Conservation (phyloP, 2,113 vertebrate species). For the Coryphaenoides rupestris region DNA sequence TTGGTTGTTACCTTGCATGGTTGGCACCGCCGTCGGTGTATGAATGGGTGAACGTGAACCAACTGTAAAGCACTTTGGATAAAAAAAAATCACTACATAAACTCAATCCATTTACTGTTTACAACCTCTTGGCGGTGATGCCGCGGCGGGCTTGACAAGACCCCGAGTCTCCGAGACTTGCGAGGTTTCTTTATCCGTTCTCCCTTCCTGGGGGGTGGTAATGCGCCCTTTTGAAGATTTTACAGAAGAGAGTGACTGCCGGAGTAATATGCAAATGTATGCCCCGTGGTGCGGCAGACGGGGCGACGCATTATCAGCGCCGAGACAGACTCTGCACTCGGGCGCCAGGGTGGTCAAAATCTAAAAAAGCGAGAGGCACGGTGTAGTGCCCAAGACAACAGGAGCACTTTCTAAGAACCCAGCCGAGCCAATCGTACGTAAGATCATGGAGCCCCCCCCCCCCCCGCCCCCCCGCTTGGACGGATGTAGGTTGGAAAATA, state of each 20-base stretch:
- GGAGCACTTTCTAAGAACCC: constrained; percentile 45
- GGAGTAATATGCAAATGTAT: constrained; percentile 72
- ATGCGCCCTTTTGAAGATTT: constrained; percentile 70
- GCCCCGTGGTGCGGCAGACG: constrained; percentile 58
- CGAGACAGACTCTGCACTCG: constrained; percentile 58
- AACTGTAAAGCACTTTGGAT: too few species aligned
- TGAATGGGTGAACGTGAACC: too few species aligned
- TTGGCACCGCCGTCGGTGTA: too few species aligned
- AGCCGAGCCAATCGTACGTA: constrained; percentile 35
- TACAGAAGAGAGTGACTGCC: constrained; percentile 39
- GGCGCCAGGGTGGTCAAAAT: constrained; percentile 57
- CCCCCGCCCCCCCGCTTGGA: constrained; percentile 51
- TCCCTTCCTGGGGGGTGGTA: constrained; percentile 42
- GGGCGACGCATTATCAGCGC: constrained; percentile 68
- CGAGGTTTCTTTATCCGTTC: background rate
- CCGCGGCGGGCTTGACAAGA: constrained; percentile 1
- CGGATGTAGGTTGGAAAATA: constrained; percentile 43
- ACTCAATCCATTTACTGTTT: constrained; percentile 22
- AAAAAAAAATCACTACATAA: constrained; percentile 25
- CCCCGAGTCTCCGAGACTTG: background rate
- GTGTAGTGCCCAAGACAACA: constrained; percentile 45
- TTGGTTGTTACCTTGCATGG: too few species aligned
- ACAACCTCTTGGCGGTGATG: too few species aligned
- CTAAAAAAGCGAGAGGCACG: constrained; percentile 56
- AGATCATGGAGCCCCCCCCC: constrained; percentile 38